These are phyloP conservation scores for Endotricha flammealis DNA, from an alignment of 2,888 invertebrate species.

Conservation along the genomic window DNA sequence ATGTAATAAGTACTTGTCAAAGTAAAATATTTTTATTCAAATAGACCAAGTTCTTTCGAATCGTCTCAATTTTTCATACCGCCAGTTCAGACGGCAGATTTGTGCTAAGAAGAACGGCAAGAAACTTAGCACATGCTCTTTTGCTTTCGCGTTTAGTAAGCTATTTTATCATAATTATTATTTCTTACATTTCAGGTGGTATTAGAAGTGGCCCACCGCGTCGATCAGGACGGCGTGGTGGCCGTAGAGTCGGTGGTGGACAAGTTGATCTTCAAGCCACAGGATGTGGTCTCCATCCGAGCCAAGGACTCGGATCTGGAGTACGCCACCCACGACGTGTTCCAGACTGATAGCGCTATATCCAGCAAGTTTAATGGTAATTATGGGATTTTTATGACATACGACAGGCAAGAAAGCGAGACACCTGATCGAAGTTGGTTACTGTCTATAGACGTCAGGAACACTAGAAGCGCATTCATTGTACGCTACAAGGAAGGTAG, in stretches of 20 bases:
- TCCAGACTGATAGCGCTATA: conserved; percentile 93
- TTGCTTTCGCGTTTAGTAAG: too few relatives aligned
- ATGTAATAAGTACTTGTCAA: too few relatives aligned
- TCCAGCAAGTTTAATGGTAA: conserved; percentile 87
- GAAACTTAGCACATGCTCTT: too few relatives aligned
- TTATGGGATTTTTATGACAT: conserved; percentile 18
- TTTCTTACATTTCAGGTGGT: conserved; percentile 83
- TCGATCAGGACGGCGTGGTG: conserved; percentile 82
- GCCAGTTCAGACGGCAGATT: too few relatives aligned
- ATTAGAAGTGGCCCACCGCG: conserved; percentile 91
- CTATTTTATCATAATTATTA: too few relatives aligned
- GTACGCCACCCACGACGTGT: conserved; percentile 91
- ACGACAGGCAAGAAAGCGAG: not conserved
- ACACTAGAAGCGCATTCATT: too few relatives aligned
- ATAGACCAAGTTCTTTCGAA: too few relatives aligned
- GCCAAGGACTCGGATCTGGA: conserved; percentile 92
- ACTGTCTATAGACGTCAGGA: too few relatives aligned
- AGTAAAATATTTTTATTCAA: too few relatives aligned
- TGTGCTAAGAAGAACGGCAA: too few relatives aligned
- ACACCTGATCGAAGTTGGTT: not conserved
- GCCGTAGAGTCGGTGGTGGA: conserved; percentile 85
- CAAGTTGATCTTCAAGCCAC: conserved; percentile 89
- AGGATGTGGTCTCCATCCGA: conserved; percentile 90
- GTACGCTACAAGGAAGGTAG: too few relatives aligned
- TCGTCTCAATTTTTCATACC: too few relatives aligned